Evolutionary conservation across 2,888 invertebrate species (phyloP).

Genomic region (Argyresthia albistria): DNA sequence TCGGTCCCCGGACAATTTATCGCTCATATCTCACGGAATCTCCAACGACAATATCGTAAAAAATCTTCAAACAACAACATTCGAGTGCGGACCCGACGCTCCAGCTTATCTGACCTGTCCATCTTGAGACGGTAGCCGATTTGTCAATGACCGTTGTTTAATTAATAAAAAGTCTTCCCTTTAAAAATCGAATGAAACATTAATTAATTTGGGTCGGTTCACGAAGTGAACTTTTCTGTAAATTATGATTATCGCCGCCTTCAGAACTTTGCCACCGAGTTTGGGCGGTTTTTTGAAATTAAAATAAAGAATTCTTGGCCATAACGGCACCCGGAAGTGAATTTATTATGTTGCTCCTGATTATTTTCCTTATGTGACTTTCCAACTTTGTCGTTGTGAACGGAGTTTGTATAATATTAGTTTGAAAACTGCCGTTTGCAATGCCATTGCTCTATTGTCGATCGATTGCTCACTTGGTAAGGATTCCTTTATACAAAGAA

Average conservation of each 20-base stretch:
- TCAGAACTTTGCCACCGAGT: slow-evolving; percentile 34
- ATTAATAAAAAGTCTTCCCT: slow-evolving; percentile 56
- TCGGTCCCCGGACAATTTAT: slow-evolving; percentile 50
- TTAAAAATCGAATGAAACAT: slow-evolving; percentile 53
- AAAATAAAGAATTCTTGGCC: slow-evolving; percentile 18
- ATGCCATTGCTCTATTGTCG: too few species aligned
- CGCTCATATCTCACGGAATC: slow-evolving; percentile 54
- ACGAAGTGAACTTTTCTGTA: slow-evolving; percentile 37
- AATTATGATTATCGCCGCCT: slow-evolving; percentile 48
- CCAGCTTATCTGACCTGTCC: slow-evolving; percentile 49
- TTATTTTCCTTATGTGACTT: slow-evolving; percentile 5
- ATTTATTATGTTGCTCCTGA: slow-evolving; percentile 6
- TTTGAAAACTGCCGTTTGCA: background rate
- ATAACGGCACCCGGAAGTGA: slow-evolving; percentile 16
- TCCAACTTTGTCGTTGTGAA: background rate
- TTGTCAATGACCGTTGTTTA: slow-evolving; percentile 65
- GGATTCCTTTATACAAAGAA: slow-evolving; percentile 4
- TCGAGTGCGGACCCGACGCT: slow-evolving; percentile 22
- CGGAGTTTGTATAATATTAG: background rate
- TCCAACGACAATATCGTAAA: slow-evolving; percentile 14
- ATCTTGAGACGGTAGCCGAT: slow-evolving; percentile 62
- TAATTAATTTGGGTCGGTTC: slow-evolving; percentile 56
- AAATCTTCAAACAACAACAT: slow-evolving; percentile 25
- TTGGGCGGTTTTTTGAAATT: slow-evolving; percentile 24
- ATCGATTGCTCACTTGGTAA: background rate